These are phyloP conservation scores for Spea bombifrons DNA, from an alignment of 2,113 vertebrate species.

Conservation along the genomic window DNA sequence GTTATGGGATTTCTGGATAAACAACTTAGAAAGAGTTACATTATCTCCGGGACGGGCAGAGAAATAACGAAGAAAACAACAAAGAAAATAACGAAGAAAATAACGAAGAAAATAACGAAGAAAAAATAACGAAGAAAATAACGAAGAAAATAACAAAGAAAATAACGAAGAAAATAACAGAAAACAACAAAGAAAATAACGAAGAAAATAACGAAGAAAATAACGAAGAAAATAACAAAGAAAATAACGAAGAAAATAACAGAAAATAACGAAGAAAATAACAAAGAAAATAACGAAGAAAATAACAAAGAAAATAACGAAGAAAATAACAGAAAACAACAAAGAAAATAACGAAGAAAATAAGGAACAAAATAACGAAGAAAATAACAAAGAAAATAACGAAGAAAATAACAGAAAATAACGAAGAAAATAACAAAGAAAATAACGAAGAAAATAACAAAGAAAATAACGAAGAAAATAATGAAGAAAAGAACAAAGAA, in stretches of 20 bases:
- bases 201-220: neutral
- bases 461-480: neutral
- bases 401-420: neutral
- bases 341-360: neutral
- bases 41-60: neutral
- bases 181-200: neutral
- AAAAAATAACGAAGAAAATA: neutral
- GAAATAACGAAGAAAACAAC: neutral
- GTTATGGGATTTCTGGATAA: neutral
- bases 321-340: neutral
- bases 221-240: neutral
- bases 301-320: neutral
- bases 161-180: neutral
- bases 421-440: neutral
- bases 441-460: neutral
- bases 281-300: neutral
- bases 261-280: neutral
- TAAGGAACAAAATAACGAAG: neutral
- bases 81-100: neutral
- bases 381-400: neutral
- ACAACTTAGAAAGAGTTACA: neutral
- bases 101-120: neutral
- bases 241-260: neutral
- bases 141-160: neutral
- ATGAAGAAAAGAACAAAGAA: too few species aligned